Evolutionary conservation across 37 sponge, comb jelly and placozoan species (phyloP).

Genomic region (Eunapius fragilis): DNA sequence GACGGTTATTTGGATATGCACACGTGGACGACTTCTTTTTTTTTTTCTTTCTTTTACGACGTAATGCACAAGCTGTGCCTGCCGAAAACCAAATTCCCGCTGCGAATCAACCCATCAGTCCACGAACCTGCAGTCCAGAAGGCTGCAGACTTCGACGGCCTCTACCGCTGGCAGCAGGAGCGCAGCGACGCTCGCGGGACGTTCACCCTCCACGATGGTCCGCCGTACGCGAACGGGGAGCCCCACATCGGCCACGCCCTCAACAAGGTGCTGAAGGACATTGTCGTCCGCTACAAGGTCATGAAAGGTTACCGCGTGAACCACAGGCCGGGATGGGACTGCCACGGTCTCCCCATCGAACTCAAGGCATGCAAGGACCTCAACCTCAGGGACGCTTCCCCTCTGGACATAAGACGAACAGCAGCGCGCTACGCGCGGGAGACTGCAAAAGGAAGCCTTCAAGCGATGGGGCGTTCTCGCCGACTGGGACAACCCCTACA

Average conservation of each 20-base stretch:
- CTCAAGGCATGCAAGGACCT: conserved; percentile 67
- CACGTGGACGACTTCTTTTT: too few relatives aligned
- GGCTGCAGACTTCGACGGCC: conserved; percentile 45
- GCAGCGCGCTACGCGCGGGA: conserved; percentile 73
- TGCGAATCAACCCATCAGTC: conserved; percentile 53
- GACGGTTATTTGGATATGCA: not conserved
- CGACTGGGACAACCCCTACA: conserved; percentile 83
- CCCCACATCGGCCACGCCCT: conserved; percentile 93
- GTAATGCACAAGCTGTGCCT: conserved; percentile 43
- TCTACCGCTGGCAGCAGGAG: conserved; percentile 84
- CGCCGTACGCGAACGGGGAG: conserved; percentile 93
- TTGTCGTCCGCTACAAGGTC: conserved; percentile 80
- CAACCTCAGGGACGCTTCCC: not conserved
- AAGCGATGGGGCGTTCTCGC: conserved; percentile 90
- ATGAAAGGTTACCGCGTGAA: conserved; percentile 72
- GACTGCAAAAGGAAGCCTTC: conserved; percentile 72
- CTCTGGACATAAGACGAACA: conserved; percentile 45
- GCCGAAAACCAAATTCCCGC: conserved; percentile 81
- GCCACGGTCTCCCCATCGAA: conserved; percentile 95
- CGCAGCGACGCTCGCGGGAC: not conserved
- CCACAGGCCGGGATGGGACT: conserved; percentile 93
- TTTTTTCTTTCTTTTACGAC: too few relatives aligned
- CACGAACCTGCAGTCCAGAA: conserved; percentile 58
- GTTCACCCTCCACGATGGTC: conserved; percentile 93
- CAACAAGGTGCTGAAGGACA: conserved; percentile 91